Percentiles rank a stretch among this genome's conserved stretches.
These are phyloP conservation scores for Perca flavescens DNA, from an alignment of 2,113 vertebrate genomes.

Conservation along the genomic window DNA sequence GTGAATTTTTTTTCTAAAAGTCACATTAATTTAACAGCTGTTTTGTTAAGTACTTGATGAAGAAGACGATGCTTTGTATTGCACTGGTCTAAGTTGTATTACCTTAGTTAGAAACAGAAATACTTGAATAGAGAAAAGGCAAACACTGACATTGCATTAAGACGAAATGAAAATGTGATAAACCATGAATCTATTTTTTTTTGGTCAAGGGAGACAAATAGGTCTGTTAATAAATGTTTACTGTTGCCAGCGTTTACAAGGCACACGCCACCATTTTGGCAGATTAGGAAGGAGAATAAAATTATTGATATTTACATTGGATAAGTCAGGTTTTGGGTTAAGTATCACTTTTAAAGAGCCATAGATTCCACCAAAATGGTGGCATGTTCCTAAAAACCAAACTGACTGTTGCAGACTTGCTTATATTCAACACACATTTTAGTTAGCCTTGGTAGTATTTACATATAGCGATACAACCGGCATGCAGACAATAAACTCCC, in stretches of 20 bases:
- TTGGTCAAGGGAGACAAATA: background rate
- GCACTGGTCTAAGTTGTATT: background rate
- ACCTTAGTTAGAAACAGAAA: background rate
- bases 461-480: background rate
- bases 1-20: background rate
- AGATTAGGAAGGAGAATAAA: background rate
- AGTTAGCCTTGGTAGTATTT: background rate
- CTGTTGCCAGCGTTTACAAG: background rate
- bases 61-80: background rate
- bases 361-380: background rate
- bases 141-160: conserved; percentile 63
- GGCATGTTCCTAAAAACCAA: conserved; percentile 11
- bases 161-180: conserved; percentile 51
- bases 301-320: background rate
- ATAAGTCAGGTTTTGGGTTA: background rate
- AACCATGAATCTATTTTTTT: background rate
- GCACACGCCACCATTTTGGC: conserved; percentile 15
- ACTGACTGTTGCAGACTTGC: background rate
- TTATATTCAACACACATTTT: background rate
- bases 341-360: background rate
- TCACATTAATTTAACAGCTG: background rate
- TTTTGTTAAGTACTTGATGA: background rate
- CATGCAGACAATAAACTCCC: background rate
- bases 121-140: background rate
- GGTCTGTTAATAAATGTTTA: background rate